Base-by-base conservation (phyloP, 2,888 invertebrate species). In the Hemicrepidius hirtus region DNA sequence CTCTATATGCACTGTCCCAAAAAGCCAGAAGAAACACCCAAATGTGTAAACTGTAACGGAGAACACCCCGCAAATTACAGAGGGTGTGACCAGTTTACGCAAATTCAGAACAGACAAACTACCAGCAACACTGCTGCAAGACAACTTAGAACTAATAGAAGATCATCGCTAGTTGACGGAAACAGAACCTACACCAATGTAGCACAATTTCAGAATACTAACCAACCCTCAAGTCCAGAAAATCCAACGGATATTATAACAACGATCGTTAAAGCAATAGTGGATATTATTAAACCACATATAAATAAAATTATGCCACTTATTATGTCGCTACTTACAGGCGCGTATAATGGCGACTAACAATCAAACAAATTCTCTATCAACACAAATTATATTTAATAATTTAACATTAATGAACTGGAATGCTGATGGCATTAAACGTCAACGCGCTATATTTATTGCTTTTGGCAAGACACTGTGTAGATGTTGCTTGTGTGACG, bases 351-450 rank as follows among this genome's bases (percentile, higher is more conserved):
- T 28, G 16, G 44, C 2, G 44, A 18, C 44, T 16, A 44, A 44
- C 16, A 44, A 44, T 13, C 16, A 16, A 16, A 44, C 7, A 44
- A 13, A 16, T 5, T 16, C 3, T 7, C 13, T 16, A 18, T 13
- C 44, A 44, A 44, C 44, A 44, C 6, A 16, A 44, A 44, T 44
- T 16, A 44, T 44, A 44, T 44, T 16, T 44, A 44, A 44, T 44
- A 44, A 44, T 44, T 44, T 44, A 44, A 44, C 44, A 28, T 44
- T 44, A 44, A 44, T 44, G 44, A 44, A 44, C 44, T 44, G 44
- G 16, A 44, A 44, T 16, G 44, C 13, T 44, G 44, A 44, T 21
- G 49, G 21, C 49, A 49, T 49, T 10, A 49, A 49, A 9, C 49
- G 10, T 21, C 49, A 49, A 10, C 49, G 49, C 12, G 21, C 21